Conservation (phyloP, 2,888 invertebrate species). For the Cryptocephalus primarius region DNA sequence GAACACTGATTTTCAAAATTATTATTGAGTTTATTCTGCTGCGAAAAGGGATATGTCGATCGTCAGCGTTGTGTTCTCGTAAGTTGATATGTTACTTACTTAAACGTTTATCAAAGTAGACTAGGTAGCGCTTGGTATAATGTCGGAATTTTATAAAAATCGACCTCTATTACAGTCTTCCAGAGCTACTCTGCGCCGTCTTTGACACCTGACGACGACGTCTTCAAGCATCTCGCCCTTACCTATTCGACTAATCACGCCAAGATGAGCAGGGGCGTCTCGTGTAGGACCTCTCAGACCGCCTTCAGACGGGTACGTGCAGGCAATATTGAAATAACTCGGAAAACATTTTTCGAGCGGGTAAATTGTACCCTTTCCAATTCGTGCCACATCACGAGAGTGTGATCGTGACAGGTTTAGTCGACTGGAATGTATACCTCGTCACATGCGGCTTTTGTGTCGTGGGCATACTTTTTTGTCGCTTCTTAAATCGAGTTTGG, state of each 20-base stretch:
- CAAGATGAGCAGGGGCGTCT: slow-evolving; percentile 77
- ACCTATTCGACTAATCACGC: slow-evolving; percentile 81
- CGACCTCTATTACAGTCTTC: slow-evolving; percentile 36
- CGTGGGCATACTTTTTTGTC: too few species aligned
- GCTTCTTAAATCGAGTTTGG: too few species aligned
- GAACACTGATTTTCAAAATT: slow-evolving; percentile 7
- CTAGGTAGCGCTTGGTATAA: too few species aligned
- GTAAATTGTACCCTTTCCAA: too few species aligned
- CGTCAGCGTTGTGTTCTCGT: slow-evolving; percentile 64
- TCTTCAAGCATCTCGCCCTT: slow-evolving; percentile 75
- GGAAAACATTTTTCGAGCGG: too few species aligned
- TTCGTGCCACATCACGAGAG: too few species aligned
- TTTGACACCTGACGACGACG: slow-evolving; percentile 84
- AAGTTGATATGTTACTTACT: slow-evolving; percentile 30
- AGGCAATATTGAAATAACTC: slow-evolving; percentile 2
- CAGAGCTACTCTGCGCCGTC: slow-evolving; percentile 77
- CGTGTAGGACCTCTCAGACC: slow-evolving; percentile 65
- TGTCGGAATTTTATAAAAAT: too few species aligned
- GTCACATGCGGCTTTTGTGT: too few species aligned
- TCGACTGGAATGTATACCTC: too few species aligned
- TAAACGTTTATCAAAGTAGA: too few species aligned
- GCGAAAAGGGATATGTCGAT: slow-evolving; percentile 59
- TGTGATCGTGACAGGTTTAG: too few species aligned
- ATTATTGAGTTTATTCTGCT: slow-evolving; percentile 28
- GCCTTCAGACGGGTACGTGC: slow-evolving; percentile 59